Conservation (phyloP, 2,797 vertebrate species). For the Rhyacichthys aspro region DNA sequence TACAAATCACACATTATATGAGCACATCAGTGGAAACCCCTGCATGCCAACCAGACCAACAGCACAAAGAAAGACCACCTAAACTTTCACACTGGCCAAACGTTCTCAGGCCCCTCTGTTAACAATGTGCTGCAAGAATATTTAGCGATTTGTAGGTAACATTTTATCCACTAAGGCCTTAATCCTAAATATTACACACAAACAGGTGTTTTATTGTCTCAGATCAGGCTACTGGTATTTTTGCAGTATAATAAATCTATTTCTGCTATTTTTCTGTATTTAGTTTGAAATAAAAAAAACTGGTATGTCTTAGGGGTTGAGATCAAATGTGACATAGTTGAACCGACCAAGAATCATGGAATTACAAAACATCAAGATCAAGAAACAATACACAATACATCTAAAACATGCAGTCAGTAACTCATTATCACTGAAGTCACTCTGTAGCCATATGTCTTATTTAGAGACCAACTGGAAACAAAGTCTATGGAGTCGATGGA, state of each 20-base stretch:
- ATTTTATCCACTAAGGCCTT: conserved; percentile 23
- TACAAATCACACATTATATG: conserved; percentile 33
- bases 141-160: conserved; percentile 10
- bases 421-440: too few relatives aligned
- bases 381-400: too few relatives aligned
- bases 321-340: conserved; percentile 51
- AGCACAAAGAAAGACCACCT: not conserved
- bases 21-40: not conserved
- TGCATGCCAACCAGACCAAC: not conserved
- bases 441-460: too few relatives aligned
- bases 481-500: too few relatives aligned
- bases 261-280: not conserved
- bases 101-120: conserved; percentile 35
- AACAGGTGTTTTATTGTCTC: conserved; percentile 45
- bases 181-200: conserved; percentile 12
- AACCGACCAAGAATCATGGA: not conserved
- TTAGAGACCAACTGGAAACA: too few relatives aligned
- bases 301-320: conserved; percentile 29
- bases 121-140: conserved; percentile 30
- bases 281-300: too few relatives aligned
- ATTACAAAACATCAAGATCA: too few relatives aligned
- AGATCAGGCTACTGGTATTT: conserved; percentile 43
- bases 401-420: too few relatives aligned
- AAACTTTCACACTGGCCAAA: conserved; percentile 5
- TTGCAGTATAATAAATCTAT: conserved; percentile 5